A percentile compares a stretch with the other conserved stretches of the same genome.
These are phyloP conservation scores for Pteropus alecto DNA, from an alignment of 2,113 vertebrate genomes.

Conservation along the genomic window DNA sequence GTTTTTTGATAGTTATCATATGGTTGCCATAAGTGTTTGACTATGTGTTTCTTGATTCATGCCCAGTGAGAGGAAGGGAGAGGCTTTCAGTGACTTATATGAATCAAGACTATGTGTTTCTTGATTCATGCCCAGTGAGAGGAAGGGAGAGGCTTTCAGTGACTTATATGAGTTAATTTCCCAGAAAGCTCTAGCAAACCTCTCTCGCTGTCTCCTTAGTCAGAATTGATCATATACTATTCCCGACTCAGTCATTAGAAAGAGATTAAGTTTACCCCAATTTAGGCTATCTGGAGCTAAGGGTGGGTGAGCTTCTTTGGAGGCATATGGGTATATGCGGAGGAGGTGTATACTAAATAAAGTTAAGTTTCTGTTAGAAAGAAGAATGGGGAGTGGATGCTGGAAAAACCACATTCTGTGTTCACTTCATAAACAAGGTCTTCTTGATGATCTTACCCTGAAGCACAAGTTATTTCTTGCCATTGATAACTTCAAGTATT, in stretches of 20 bases:
- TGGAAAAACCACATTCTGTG: background rate
- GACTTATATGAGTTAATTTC: background rate
- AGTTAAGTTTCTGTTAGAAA: background rate
- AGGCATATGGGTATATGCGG: background rate
- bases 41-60: background rate
- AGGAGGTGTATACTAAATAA: background rate
- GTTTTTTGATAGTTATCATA: background rate
- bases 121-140: background rate
- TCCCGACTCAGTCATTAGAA: background rate
- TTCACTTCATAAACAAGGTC: background rate
- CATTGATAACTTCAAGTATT: background rate
- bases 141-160: background rate
- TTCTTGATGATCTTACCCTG: background rate
- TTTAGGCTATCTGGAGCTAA: background rate
- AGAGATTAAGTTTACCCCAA: background rate
- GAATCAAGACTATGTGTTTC: background rate
- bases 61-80: background rate
- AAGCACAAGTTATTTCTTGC: background rate
- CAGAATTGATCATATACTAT: background rate
- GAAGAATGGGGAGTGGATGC: background rate
- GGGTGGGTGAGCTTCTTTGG: background rate
- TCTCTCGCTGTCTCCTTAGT: background rate
- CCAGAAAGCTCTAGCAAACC: background rate
- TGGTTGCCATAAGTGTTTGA: background rate
- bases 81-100: background rate